Evolutionary conservation across 2,888 invertebrate species (phyloP), one percentile per base, ranked within the genome.

Genomic region (Trachelus troglodyta): DNA sequence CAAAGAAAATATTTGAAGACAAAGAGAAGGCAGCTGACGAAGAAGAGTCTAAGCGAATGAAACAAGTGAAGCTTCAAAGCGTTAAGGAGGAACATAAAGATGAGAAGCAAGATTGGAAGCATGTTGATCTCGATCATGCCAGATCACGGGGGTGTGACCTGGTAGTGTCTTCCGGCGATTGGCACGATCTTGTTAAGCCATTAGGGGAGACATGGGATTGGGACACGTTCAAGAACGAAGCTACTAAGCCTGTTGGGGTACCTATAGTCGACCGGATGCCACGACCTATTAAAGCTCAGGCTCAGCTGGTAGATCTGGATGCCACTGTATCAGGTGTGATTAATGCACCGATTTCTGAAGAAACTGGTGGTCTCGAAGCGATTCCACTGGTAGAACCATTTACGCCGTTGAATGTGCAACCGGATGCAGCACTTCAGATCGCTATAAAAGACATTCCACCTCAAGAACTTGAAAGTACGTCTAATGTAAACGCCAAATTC

Each of bases 1-100:
- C 94, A 90, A 94, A 94, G 83, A 95, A 95, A 92, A 95, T 96
- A 85, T 96, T 96, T 90, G 96, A 96, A 92, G 95, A 95, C 76
- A 96, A 96, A 90, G 96, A 96, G 89, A 94, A 93, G 83, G 92
- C 94, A 69, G 95, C 95, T 3, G 95, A 95, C 86, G 94, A 94
- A 89, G 90, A 91, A 78, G 91, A 93, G 84, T 71, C 71, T 12
- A 93, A 92, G 85, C 90, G 91, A 84, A 92, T 88, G 2, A 91
- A 90, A 56, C 87, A 90, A 33, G 80, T 90, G 11, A 89, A 87
- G 34, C 78, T 91, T 11, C 82, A 89, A 12, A 90, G 89, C 75
- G 82, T 88, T n/a, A 88, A 86, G 68, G 90, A 91, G 69, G 89
- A 90, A 68, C 68, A 73, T 23, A 86, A 84, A 74, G 86, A 83